Conservation (phyloP, 1,140 invertebrate species). For the Solenopsis invicta region DNA sequence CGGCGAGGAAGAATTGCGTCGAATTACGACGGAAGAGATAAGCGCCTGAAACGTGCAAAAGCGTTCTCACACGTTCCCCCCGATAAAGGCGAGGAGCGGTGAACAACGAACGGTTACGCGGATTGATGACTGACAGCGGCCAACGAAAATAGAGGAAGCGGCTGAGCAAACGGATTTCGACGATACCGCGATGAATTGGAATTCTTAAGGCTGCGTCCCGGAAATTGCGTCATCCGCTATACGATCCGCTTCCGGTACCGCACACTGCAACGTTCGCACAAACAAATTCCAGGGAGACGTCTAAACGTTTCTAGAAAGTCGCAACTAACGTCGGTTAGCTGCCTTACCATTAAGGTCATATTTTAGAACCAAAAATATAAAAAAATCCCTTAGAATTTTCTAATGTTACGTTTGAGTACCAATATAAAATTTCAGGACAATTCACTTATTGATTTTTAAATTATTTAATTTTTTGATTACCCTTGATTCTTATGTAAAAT, state of each 20-base stretch:
- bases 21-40: constrained; percentile 74
- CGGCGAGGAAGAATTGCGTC: constrained; percentile 70
- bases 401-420: too few relatives aligned
- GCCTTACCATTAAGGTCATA: background rate
- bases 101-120: background rate
- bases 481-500: too few relatives aligned
- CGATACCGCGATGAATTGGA: constrained; percentile 60
- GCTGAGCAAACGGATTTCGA: constrained; percentile 71
- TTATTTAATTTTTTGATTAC: too few relatives aligned
- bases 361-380: too few relatives aligned
- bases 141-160: constrained; percentile 51
- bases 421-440: too few relatives aligned
- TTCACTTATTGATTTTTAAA: too few relatives aligned
- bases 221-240: constrained; percentile 79
- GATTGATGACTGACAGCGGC: constrained; percentile 33
- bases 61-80: constrained; percentile 12
- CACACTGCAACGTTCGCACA: constrained; percentile 41
- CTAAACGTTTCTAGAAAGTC: constrained; percentile 36
- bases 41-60: constrained; percentile 53
- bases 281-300: constrained; percentile 47
- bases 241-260: constrained; percentile 74
- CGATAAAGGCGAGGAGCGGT: constrained; percentile 3
- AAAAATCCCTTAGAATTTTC: too few relatives aligned
- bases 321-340: background rate
- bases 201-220: constrained; percentile 75